Base-by-base conservation (phyloP, 37 sponge, comb jelly and placozoan genomes). In the Ephydatia muelleri region DNA sequence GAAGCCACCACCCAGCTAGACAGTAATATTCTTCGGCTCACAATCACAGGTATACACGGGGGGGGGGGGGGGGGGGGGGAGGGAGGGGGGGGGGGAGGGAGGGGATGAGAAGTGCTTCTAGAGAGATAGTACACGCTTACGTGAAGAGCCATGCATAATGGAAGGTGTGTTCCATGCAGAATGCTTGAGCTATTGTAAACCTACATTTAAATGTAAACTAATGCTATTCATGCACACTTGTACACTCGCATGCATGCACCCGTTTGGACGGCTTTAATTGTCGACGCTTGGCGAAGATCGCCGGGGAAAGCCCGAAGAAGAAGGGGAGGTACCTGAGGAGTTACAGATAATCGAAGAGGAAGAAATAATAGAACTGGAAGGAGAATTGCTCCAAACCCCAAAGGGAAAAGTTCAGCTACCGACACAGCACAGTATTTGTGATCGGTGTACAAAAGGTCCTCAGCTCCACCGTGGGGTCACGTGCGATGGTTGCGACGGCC, bases 401-500 rank as follows among this genome's bases (percentile, higher is more conserved):
- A 16, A 19, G 57, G 57, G 16, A 57, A 21, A 57, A 57, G 57
- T 1, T 1, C 57, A 13, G 57, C 19, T 57, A 43, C 6, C 6
- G 43, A 3, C 43, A 6, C n/a, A n/a, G n/a, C n/a, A n/a, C n/a
- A n/a, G n/a, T n/a, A 57, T 57, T 57, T 57, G 57, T 57, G 57
- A 57, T 14, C 57, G 16, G 19, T 57, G 57, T 14, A 57, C 1
- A 57, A 5, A 21, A 26, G 82, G 85, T 34, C 38, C 79, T 0
- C 36, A n/a, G n/a, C n/a, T 48, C 8, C 93, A 93, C 38, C 82
- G 75, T 0, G 81, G 81, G 13, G 90, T 93, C 14, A 75, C 85
- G 19, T 93, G 94, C 76, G 94, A 93, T 84, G 94, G 91, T 22
- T 93, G 94, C 79, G 82, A 82, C 19, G 57, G 74, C 13, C 36